A percentile compares a stretch with the other conserved stretches of the same genome.
phyloP scores from a whole-genome alignment of 2,888 invertebrate genomes.

The Halocaridina rubra region DNA sequence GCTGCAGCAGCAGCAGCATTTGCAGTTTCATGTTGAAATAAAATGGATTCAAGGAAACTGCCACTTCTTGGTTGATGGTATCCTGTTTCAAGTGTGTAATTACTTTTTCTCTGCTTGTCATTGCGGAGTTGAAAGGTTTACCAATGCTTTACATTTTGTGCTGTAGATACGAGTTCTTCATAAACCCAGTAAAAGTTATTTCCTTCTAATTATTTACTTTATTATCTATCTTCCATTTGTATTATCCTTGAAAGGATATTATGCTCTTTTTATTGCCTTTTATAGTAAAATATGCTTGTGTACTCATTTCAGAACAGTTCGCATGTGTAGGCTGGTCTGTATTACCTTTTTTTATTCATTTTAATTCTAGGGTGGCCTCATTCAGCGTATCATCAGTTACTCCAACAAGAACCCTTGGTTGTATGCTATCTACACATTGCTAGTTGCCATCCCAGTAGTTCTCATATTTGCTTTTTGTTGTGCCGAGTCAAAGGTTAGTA shows the following conservation, averaged over 20 bases:
- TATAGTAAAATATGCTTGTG: neutral
- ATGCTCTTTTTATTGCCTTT: neutral
- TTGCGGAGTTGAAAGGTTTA: too few relatives aligned
- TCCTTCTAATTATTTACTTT: neutral
- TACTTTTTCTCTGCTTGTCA: too few relatives aligned
- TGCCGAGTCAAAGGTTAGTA: conserved; percentile 63
- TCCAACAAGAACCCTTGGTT: conserved; percentile 90
- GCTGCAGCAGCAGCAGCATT: too few relatives aligned
- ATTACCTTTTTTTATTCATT: neutral
- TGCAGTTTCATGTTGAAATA: too few relatives aligned
- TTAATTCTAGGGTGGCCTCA: conserved; percentile 79
- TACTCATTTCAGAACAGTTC: too few relatives aligned
- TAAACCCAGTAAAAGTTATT: neutral
- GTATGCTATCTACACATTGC: conserved; percentile 86
- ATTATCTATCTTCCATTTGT: neutral
- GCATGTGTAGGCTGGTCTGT: too few relatives aligned
- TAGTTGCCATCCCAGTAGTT: conserved; percentile 82
- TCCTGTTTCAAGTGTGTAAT: too few relatives aligned
- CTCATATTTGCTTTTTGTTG: conserved; percentile 86
- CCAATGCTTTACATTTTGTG: neutral
- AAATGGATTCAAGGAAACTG: too few relatives aligned
- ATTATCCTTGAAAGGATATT: neutral
- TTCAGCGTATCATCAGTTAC: conserved; percentile 80
- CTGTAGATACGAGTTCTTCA: too few relatives aligned
- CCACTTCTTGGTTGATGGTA: too few relatives aligned